Conservation (phyloP, 2,797 vertebrate genomes). For the Danio kyathit region DNA sequence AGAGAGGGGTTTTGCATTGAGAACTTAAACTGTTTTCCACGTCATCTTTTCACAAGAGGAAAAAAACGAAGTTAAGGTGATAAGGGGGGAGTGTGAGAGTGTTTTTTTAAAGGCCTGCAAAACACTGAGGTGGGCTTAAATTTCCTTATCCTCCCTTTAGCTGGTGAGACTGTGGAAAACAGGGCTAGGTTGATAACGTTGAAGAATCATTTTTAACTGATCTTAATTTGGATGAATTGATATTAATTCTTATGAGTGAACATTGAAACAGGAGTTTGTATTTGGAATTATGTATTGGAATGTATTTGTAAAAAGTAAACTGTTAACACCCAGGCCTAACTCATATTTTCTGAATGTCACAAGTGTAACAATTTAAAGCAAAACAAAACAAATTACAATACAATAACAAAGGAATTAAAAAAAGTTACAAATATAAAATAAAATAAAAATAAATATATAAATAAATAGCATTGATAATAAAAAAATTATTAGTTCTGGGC, state of each 20-base stretch:
- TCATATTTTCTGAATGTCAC: too few species aligned
- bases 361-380: too few species aligned
- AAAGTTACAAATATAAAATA: too few species aligned
- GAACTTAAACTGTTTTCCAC: constrained; percentile 31
- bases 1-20: constrained; percentile 62
- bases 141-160: neutral
- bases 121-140: neutral
- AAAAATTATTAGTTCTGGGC: too few species aligned
- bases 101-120: neutral
- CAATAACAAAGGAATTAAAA: too few species aligned
- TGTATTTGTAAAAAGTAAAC: too few species aligned
- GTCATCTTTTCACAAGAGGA: constrained; percentile 35
- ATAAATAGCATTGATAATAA: too few species aligned
- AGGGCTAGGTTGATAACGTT: neutral
- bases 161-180: neutral
- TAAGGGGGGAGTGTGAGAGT: constrained; percentile 50
- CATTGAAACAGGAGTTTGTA: neutral
- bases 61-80: constrained; percentile 58
- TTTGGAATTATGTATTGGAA: too few species aligned
- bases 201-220: neutral
- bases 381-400: too few species aligned
- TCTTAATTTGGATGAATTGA: neutral
- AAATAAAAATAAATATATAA: too few species aligned
- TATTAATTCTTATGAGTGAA: neutral
- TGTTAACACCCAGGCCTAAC: too few species aligned